Conservation (phyloP, 2,113 vertebrate genomes). For the Gymnorhina tibicen region DNA sequence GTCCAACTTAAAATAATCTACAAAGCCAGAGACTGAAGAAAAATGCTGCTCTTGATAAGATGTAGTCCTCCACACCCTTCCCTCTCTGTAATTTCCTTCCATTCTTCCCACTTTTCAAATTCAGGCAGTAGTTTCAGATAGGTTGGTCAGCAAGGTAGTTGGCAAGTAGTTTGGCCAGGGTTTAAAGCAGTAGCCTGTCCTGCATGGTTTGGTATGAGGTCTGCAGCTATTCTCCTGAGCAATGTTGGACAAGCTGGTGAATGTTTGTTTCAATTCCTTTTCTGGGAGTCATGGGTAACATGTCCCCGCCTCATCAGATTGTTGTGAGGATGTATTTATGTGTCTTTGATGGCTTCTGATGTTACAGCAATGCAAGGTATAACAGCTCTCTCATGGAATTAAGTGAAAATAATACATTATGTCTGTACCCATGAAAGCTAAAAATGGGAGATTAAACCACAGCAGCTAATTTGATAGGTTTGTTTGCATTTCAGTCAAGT, state of each 20-base stretch:
- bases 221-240: background rate
- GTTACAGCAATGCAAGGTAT: background rate
- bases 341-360: background rate
- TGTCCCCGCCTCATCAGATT: background rate
- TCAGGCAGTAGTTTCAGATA: background rate
- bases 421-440: background rate
- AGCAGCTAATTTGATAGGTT: background rate
- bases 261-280: background rate
- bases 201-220: background rate
- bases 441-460: background rate
- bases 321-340: background rate
- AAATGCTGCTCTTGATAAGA: background rate
- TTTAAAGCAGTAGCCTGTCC: background rate
- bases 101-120: constrained; percentile 26
- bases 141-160: background rate
- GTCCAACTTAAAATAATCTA: background rate
- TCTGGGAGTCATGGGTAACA: background rate
- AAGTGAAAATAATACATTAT: background rate
- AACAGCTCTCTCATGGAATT: background rate
- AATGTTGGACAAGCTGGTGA: background rate
- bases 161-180: background rate
- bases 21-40: background rate
- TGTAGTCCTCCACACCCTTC: background rate
- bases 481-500: background rate
- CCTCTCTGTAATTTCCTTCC: constrained; percentile 32